A percentile compares a stretch with the other conserved stretches of the same genome.
Conservation (phyloP, 1,140 invertebrate species). For the Pachypsylla venusta region DNA sequence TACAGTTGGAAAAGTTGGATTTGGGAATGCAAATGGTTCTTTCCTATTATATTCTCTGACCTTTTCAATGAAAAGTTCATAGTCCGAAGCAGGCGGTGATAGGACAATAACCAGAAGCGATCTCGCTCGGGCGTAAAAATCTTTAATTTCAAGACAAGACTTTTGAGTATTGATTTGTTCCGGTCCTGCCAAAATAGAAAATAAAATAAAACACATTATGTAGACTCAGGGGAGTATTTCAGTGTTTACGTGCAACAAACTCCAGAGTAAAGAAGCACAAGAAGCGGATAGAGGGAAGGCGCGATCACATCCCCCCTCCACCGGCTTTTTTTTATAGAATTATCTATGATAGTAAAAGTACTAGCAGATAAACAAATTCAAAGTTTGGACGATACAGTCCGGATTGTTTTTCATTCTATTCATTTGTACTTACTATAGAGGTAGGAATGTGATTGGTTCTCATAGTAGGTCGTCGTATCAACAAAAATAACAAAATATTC, state of each 20-base stretch:
- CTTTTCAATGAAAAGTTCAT: conserved; percentile 50
- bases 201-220: too few relatives aligned
- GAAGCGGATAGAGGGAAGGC: too few relatives aligned
- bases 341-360: too few relatives aligned
- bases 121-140: conserved; percentile 51
- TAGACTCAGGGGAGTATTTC: too few relatives aligned
- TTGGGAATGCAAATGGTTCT: conserved; percentile 57
- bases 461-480: conserved; percentile 71
- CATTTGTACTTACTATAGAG: conserved; percentile 65
- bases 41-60: conserved; percentile 59
- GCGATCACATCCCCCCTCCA: too few relatives aligned
- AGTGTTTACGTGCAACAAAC: too few relatives aligned
- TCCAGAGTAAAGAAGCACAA: too few relatives aligned
- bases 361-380: too few relatives aligned
- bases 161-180: background rate
- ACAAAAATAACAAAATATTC: conserved; percentile 92
- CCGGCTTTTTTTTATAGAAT: too few relatives aligned
- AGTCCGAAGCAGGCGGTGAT: conserved; percentile 55
- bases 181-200: too few relatives aligned
- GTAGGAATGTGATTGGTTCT: conserved; percentile 62
- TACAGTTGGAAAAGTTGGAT: conserved; percentile 41
- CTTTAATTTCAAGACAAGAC: conserved; percentile 30
- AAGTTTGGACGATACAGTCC: too few relatives aligned
- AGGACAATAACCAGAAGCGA: conserved; percentile 72
- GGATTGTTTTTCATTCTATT: conserved; percentile 42